Evolutionary conservation across 2,888 invertebrate genomes (phyloP).

Genomic region (Kuschelorhynchus macadamiae): DNA sequence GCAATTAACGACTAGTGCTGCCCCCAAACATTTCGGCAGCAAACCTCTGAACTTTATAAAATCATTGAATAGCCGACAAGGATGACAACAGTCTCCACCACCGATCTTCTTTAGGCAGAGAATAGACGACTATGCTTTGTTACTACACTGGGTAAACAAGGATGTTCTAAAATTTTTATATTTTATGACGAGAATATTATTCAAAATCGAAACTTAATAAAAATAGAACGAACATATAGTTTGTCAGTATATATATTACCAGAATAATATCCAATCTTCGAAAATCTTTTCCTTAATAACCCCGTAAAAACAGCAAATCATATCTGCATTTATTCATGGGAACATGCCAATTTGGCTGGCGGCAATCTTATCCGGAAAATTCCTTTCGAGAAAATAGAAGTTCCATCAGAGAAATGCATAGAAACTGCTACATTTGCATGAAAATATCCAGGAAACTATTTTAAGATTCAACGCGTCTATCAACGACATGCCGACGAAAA

Average conservation of each 20-base stretch:
- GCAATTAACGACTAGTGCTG: slow-evolving; percentile 41
- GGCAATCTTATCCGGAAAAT: slow-evolving; percentile 36
- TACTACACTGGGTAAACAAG: not conserved
- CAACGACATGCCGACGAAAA: slow-evolving; percentile 32
- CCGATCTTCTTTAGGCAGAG: no score
- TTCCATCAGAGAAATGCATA: slow-evolving; percentile 45
- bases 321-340: slow-evolving; percentile 31
- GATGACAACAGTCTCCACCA: slow-evolving; percentile 18
- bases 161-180: not conserved
- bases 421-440: slow-evolving; percentile 48
- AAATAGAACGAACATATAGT: not conserved
- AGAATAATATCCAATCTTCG: slow-evolving; percentile 13
- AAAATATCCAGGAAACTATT: slow-evolving; percentile 42
- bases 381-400: slow-evolving; percentile 30
- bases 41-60: slow-evolving; percentile 44
- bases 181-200: not conserved
- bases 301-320: slow-evolving; percentile 25
- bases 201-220: no score
- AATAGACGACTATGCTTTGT: not conserved
- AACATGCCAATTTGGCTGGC: slow-evolving; percentile 29
- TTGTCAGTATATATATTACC: not conserved
- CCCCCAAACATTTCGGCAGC: slow-evolving; percentile 34
- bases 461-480: slow-evolving; percentile 36
- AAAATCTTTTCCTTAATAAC: slow-evolving; percentile 19
- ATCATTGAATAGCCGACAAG: slow-evolving; percentile 31